Evolutionary conservation across 2,797 vertebrate species (phyloP).

Genomic region (Sebastes wilsoni): DNA sequence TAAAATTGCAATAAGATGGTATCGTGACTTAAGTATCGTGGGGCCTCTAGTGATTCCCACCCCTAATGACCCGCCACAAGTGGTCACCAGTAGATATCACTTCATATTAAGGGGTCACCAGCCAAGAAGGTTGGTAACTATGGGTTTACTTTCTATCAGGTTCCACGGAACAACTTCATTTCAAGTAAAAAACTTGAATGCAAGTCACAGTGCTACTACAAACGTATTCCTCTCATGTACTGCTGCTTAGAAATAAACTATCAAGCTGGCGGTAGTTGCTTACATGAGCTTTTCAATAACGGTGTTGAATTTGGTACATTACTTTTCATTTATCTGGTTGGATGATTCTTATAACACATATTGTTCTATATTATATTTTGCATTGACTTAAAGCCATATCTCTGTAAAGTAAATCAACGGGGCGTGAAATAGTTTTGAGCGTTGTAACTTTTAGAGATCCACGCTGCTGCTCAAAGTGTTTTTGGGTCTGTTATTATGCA

Average conservation of each 20-base stretch:
- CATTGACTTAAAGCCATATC: not conserved
- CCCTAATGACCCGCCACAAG: no score
- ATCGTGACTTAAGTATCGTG: no score
- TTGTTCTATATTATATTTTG: not conserved
- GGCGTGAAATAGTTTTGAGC: slow-evolving; percentile 12
- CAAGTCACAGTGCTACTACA: no score
- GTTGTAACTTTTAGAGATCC: not conserved
- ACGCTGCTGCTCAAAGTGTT: not conserved
- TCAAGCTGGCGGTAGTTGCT: not conserved
- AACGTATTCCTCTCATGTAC: no score
- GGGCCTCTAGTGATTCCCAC: no score
- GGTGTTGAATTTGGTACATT: not conserved
- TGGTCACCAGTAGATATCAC: no score
- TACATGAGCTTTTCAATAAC: not conserved
- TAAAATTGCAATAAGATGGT: no score
- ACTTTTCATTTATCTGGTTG: slow-evolving; percentile 1
- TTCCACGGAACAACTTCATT: not conserved
- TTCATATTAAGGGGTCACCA: no score
- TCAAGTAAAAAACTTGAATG: fast-evolving
- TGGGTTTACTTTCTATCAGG: not conserved
- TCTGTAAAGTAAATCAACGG: slow-evolving; percentile 22
- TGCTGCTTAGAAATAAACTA: not conserved
- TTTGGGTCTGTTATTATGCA: not conserved
- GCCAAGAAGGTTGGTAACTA: no score
- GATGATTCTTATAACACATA: not conserved